A percentile compares a stretch with the other conserved stretches of the same genome.
These are phyloP conservation scores for Mayetiola destructor DNA, from an alignment of 2,888 invertebrate genomes.

Conservation along the genomic window DNA sequence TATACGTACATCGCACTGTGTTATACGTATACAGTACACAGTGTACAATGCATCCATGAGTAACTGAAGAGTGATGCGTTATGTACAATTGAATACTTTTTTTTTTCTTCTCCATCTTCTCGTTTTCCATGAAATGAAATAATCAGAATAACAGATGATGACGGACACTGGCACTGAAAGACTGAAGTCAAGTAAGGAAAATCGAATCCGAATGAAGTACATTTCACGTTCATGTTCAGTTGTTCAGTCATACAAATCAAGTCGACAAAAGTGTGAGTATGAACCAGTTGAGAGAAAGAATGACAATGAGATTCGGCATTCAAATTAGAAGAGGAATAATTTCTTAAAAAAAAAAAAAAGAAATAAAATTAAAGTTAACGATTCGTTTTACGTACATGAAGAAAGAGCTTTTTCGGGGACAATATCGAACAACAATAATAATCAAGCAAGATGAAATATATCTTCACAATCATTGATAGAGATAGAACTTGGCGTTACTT, in stretches of 20 bases:
- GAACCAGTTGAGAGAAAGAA: too few relatives aligned
- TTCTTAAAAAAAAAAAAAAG: too few relatives aligned
- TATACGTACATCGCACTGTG: not conserved
- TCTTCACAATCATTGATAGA: too few relatives aligned
- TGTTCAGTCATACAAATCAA: slow-evolving; percentile 6
- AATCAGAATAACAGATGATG: slow-evolving; percentile 12
- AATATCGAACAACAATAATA: too few relatives aligned
- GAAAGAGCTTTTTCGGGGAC: too few relatives aligned
- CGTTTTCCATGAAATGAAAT: not conserved
- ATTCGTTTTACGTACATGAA: too few relatives aligned
- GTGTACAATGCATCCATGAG: not conserved
- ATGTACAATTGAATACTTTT: not conserved
- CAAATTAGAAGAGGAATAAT: too few relatives aligned
- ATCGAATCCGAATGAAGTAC: not conserved
- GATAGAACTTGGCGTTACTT: too few relatives aligned
- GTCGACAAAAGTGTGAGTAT: not conserved
- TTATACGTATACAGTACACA: not conserved
- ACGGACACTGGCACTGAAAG: not conserved
- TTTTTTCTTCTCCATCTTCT: not conserved
- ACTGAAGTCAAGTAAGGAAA: not conserved
- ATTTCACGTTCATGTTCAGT: not conserved
- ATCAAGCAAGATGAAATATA: too few relatives aligned
- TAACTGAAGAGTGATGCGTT: not conserved
- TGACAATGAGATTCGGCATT: too few relatives aligned
- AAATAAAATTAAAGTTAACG: too few relatives aligned